A percentile compares a stretch with the other conserved stretches of the same genome.
These are phyloP conservation scores for Coenonympha arcania DNA, from an alignment of 2,888 invertebrate genomes.

Conservation along the genomic window DNA sequence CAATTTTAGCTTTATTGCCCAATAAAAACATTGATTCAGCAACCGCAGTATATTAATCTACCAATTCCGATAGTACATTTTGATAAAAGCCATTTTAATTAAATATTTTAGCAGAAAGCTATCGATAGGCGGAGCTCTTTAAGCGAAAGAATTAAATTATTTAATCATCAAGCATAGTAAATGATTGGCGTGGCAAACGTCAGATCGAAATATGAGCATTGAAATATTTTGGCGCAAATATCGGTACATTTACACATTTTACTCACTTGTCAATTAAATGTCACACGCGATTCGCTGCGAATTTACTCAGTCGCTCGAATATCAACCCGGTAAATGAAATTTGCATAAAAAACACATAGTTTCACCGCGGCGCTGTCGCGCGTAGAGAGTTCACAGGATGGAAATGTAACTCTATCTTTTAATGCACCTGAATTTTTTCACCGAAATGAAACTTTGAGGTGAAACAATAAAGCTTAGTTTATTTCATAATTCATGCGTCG, in stretches of 20 bases:
- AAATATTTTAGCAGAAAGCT: slow-evolving; percentile 46
- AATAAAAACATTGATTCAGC: slow-evolving; percentile 52
- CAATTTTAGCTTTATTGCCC: slow-evolving; percentile 34
- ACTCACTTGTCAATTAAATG: slow-evolving; percentile 69
- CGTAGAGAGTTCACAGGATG: slow-evolving; percentile 27
- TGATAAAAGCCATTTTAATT: slow-evolving; percentile 60
- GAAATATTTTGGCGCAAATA: slow-evolving; percentile 48
- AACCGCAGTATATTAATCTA: slow-evolving; percentile 60
- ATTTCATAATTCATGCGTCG: slow-evolving; percentile 21
- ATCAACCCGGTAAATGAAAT: slow-evolving; percentile 64
- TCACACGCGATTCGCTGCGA: slow-evolving; percentile 62
- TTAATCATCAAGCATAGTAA: slow-evolving; percentile 27
- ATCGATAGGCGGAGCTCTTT: slow-evolving; percentile 40
- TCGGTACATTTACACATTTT: slow-evolving; percentile 56
- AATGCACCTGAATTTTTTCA: slow-evolving; percentile 26
- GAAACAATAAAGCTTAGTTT: slow-evolving; percentile 24
- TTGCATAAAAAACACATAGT: slow-evolving; percentile 63
- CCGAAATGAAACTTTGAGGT: slow-evolving; percentile 20
- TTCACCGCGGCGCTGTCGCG: slow-evolving; percentile 32
- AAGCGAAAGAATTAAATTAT: slow-evolving; percentile 49
- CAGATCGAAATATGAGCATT: slow-evolving; percentile 34
- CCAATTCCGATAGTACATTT: slow-evolving; percentile 47
- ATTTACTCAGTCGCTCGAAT: slow-evolving; percentile 61
- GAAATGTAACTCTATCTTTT: slow-evolving; percentile 24
- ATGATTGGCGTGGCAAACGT: slow-evolving; percentile 22